phyloP scores from a whole-genome alignment of 2,113 vertebrate species.

The Phoenicopterus ruber region DNA sequence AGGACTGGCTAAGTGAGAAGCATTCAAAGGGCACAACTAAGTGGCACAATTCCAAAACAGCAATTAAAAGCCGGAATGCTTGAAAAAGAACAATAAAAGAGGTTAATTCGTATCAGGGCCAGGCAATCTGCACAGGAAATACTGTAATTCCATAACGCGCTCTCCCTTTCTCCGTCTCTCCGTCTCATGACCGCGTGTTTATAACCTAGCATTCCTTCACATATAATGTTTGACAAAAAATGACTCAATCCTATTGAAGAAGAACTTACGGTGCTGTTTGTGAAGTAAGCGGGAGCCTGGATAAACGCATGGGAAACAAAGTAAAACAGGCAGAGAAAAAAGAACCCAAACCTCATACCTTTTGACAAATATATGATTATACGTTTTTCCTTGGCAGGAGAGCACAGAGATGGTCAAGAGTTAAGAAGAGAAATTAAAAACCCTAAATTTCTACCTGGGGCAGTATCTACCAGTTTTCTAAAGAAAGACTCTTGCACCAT shows the following conservation, averaged over 20 bases:
- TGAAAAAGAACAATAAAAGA: conserved; percentile 60
- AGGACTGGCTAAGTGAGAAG: conserved; percentile 34
- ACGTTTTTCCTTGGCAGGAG: background rate
- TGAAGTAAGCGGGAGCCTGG: background rate
- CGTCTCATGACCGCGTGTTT: background rate
- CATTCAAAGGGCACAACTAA: conserved; percentile 51
- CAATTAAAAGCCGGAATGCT: conserved; percentile 60
- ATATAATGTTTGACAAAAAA: background rate
- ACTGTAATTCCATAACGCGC: background rate
- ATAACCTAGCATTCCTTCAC: background rate
- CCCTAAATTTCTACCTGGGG: background rate
- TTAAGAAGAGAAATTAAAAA: background rate
- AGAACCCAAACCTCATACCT: background rate
- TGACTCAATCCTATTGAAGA: background rate
- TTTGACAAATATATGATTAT: background rate
- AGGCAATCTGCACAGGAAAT: conserved; percentile 42
- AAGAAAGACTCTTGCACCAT: background rate
- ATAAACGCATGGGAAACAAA: background rate
- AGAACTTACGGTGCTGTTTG: background rate
- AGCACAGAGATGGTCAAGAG: background rate
- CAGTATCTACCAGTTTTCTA: background rate
- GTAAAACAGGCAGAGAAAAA: background rate
- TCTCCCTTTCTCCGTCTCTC: background rate
- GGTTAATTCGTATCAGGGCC: conserved; percentile 41
- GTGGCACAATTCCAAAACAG: conserved; percentile 49